Evolutionary conservation across 2,888 invertebrate genomes (phyloP).

Genomic region (Celastrina argiolus): DNA sequence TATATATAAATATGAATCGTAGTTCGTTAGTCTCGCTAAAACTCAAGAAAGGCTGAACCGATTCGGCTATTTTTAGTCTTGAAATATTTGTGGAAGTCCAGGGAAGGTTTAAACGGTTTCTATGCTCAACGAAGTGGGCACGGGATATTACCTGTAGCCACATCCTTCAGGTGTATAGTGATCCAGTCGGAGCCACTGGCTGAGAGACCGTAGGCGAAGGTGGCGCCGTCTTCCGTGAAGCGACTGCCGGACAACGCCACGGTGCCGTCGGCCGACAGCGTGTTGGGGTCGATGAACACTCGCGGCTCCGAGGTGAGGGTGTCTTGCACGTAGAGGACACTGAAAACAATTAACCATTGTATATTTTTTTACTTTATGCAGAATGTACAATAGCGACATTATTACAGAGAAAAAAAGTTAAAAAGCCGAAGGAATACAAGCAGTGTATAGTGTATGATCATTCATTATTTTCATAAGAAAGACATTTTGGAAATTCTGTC

Average conservation of each 20-base stretch:
- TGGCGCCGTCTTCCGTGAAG: constrained; percentile 93
- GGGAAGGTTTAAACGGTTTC: too few relatives aligned
- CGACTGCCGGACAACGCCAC: constrained; percentile 85
- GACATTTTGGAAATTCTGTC: too few relatives aligned
- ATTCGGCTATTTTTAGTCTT: too few relatives aligned
- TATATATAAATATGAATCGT: too few relatives aligned
- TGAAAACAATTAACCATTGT: constrained; percentile 49
- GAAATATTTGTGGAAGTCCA: too few relatives aligned
- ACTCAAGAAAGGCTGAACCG: too few relatives aligned
- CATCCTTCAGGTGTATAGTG: constrained; percentile 89
- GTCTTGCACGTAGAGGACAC: constrained; percentile 94
- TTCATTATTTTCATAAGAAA: too few relatives aligned
- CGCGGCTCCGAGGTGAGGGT: constrained; percentile 84
- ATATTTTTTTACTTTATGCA: constrained; percentile 20
- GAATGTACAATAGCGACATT: neutral
- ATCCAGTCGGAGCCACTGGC: constrained; percentile 98
- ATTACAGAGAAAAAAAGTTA: too few relatives aligned
- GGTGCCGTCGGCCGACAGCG: constrained; percentile 93
- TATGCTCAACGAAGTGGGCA: too few relatives aligned
- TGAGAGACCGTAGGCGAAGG: constrained; percentile 94
- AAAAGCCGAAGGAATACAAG: too few relatives aligned
- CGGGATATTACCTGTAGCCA: constrained; percentile 81
- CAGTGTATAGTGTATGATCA: too few relatives aligned
- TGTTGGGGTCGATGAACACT: constrained; percentile 97
- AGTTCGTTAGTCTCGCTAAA: too few relatives aligned